Base-by-base conservation (phyloP, 1,140 invertebrate species). In the Temnothorax longispinosus region DNA sequence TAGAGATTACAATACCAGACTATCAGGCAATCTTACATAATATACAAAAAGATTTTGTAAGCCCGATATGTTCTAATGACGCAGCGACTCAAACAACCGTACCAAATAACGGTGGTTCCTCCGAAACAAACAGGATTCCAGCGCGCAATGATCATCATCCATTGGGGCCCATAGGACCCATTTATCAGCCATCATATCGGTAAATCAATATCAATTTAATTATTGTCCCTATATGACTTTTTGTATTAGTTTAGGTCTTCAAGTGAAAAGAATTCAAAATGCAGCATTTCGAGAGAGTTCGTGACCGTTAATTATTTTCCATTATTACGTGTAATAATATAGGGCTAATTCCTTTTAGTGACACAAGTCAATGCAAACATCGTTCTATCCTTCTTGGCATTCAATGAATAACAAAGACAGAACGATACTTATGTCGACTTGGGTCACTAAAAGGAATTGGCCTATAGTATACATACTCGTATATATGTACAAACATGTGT, bases 1-100 rank as follows among this genome's bases (percentile, higher is more conserved):
- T 97, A 67, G 87, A 93, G 52, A 85, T 75, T 44, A 10, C 96
- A 15, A 93, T 97, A 86, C 96, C 96, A 41, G 93, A 87, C 13
- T 94, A 96, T 84, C 90, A 93, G 7, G 89, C 91, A 67, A 87
- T 96, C 60, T 89, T 96, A 50, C 90, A 94, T 64, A 92, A 90
- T n/a, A 90, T 96, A 67, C 94, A 94, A 65, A 95, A 93, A 64
- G 95, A 96, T 67, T 88, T 96, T n/a, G 54, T 96, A 3, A 94
- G 95, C 2, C 94, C 95, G 21, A 89, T 96, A 58, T 89, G 89
- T 69, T 78, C 27, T 13, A 56, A 78, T 10, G 91, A 92, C 69
- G 91, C 54, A 21, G 91, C 91, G 15, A 94, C 92, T 2, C 94
- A 95, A 86, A 95, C 94, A 41, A 3, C 74, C 52, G 15, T 32